Base-by-base conservation (phyloP, 2,888 invertebrate genomes). In the Chirona hameri region DNA sequence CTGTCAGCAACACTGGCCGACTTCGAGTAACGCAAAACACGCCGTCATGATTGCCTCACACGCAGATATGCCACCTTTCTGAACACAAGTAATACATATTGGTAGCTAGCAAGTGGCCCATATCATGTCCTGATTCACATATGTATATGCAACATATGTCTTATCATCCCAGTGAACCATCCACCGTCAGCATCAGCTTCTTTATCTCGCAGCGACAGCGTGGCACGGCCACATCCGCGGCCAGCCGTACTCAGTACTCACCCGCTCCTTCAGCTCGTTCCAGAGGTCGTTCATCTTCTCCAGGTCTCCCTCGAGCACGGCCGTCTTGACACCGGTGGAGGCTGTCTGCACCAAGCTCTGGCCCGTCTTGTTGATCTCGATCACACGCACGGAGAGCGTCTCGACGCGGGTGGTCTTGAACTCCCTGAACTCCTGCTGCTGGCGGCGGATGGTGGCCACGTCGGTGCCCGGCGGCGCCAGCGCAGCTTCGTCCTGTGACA, bases 251-350 rank as follows among this genome's bases (percentile, higher is more conserved):
- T 7, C 10, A 3, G 3, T n/a, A 82, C 84, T 84, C 65, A 85
- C 84, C 83, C 83, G 84, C 46, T 96, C 95, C 89, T 97, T 97
- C 81, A 98, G 90, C 82, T 94, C 93, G 88, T 97, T 96, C 97
- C 97, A 98, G 83, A 92, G 92, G 83, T 97, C 96, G 87, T 96
- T 96, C 91, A 98, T 92, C 88, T 92, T 94, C 87, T 98, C 98
- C 82, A 97, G 88, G 87, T 97, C 97, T 87, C 93, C 94, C 88
- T 98, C 98, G 60, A 99, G 91, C 82, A 91, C 91, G 31, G 90
- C 90, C 0, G 98, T 98, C 86, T 92, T 94, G 4, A 97, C 97
- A 0, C 96, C 96, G 82, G 94, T 92, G 21, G 93, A 92, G 0
- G 98, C 98, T 0, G 96, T 94, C 85, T 97, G 92, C 82, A 98